These are phyloP conservation scores for Plusia festucae DNA, from an alignment of 2,888 invertebrate genomes.

Conservation along the genomic window DNA sequence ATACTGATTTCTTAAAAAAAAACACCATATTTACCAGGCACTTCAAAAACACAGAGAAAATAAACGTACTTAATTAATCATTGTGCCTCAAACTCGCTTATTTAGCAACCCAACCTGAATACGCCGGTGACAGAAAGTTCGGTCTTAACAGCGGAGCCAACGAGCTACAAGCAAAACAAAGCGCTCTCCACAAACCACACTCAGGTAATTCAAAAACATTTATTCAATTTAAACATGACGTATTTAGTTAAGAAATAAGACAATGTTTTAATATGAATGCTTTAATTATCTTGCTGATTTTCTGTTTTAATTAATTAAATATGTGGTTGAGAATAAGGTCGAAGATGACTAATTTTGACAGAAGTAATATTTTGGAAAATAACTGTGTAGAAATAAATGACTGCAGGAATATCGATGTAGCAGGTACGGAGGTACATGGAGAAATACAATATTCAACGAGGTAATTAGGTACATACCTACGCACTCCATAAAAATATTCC, in stretches of 20 bases:
- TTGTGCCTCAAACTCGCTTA: constrained; percentile 23
- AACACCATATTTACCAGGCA: too few relatives aligned
- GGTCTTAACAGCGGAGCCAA: constrained; percentile 47
- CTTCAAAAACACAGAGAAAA: too few relatives aligned
- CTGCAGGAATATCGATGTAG: too few relatives aligned
- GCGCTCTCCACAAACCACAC: constrained; percentile 45
- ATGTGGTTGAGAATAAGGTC: not conserved
- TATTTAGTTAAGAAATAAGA: constrained; percentile 32
- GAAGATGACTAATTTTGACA: not conserved
- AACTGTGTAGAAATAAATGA: too few relatives aligned
- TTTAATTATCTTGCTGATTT: constrained; percentile 10
- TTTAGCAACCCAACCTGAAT: constrained; percentile 34
- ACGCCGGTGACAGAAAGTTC: constrained; percentile 54
- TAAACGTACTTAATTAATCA: not conserved
- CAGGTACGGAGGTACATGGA: too few relatives aligned
- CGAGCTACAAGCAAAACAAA: constrained; percentile 55
- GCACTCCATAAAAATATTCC: too few relatives aligned
- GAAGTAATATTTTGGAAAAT: too few relatives aligned
- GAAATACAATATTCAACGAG: too few relatives aligned
- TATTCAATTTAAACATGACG: constrained; percentile 43
- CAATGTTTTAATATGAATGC: constrained; percentile 19
- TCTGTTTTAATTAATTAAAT: not conserved
- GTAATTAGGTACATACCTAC: too few relatives aligned
- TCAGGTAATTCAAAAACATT: constrained; percentile 55
- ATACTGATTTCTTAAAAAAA: too few relatives aligned